Conservation (phyloP, 1,140 invertebrate genomes). For the Triops longicaudatus region DNA sequence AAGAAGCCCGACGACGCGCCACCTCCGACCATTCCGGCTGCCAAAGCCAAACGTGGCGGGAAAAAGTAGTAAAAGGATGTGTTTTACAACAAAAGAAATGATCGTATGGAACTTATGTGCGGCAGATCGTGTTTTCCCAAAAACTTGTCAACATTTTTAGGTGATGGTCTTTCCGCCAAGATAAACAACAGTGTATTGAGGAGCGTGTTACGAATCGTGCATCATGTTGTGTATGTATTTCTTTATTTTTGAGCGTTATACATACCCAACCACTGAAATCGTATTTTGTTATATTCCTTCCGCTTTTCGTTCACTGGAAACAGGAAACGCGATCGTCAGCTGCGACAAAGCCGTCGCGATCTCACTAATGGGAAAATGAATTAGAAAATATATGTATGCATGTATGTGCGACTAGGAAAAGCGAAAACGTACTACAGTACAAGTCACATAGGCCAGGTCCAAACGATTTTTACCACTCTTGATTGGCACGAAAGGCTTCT, state of each 20-base stretch:
- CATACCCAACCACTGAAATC: background rate
- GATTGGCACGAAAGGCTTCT: no score
- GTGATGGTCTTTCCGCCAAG: background rate
- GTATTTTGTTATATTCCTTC: background rate
- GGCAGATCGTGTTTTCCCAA: background rate
- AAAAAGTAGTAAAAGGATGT: slow-evolving; percentile 22
- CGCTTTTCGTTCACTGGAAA: background rate
- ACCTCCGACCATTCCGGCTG: background rate
- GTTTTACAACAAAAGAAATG: no score
- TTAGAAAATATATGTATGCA: no score
- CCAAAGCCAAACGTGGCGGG: slow-evolving; percentile 23
- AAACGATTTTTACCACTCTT: no score
- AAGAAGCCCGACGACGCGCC: slow-evolving; percentile 25
- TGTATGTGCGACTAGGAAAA: no score
- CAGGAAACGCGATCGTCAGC: no score
- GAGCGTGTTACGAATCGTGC: background rate
- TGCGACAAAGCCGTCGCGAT: no score
- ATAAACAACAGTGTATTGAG: background rate
- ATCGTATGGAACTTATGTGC: background rate
- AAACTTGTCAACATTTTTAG: background rate
- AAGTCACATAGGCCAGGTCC: no score
- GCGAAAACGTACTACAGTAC: no score
- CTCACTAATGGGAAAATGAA: no score
- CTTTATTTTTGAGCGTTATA: background rate
- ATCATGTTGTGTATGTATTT: background rate